These are phyloP conservation scores for Pseudopodoces humilis DNA, from an alignment of 2,113 vertebrate genomes.

Conservation along the genomic window DNA sequence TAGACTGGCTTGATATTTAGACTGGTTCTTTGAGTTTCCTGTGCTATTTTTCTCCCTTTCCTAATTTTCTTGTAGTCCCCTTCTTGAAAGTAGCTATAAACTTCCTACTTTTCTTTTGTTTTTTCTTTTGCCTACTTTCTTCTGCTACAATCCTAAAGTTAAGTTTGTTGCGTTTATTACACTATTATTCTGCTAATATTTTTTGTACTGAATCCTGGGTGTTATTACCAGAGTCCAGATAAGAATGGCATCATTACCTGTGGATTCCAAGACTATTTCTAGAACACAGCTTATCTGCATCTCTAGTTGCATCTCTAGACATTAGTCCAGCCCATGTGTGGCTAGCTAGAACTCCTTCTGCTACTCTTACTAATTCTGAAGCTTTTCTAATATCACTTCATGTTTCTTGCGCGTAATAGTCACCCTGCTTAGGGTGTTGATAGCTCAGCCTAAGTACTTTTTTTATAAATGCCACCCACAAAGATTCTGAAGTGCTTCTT, in stretches of 20 bases:
- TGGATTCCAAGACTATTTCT: background rate
- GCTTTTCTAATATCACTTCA: background rate
- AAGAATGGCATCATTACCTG: background rate
- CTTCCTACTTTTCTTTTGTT: background rate
- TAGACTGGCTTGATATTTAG: background rate
- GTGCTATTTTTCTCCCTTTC: accelerated
- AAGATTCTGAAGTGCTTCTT: background rate
- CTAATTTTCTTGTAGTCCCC: background rate
- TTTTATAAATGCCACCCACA: background rate
- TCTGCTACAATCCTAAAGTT: background rate
- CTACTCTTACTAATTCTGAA: background rate
- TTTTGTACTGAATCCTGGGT: background rate
- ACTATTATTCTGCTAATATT: background rate
- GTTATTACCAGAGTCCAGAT: background rate
- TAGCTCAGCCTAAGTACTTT: background rate
- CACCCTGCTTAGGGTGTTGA: background rate
- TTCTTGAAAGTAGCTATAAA: background rate
- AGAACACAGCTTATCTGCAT: background rate
- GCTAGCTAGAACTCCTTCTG: background rate
- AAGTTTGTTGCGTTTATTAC: background rate
- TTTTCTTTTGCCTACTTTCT: background rate
- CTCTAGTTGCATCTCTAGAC: background rate
- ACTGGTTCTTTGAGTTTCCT: background rate
- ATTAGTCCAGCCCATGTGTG: background rate
- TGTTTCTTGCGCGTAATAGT: background rate